A percentile compares a stretch with the other conserved stretches of the same genome.
Evolutionary conservation across 2,888 invertebrate species (phyloP).

Genomic region (Protodeltote pygarga): DNA sequence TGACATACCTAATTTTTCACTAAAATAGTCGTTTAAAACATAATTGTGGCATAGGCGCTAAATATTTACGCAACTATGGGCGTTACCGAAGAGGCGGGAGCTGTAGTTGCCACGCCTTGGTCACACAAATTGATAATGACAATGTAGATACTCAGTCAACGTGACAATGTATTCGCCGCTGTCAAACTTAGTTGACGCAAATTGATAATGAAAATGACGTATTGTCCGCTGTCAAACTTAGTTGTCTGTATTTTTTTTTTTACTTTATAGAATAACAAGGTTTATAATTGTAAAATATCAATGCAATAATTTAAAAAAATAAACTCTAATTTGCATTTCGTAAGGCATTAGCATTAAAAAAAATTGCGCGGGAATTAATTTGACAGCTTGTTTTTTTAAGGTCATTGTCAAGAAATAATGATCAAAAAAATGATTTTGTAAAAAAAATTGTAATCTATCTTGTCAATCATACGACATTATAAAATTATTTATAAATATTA

Average conservation of each 20-base stretch:
- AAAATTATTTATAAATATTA: conserved; percentile 40
- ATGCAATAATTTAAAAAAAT: no score
- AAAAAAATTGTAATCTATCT: conserved; percentile 35
- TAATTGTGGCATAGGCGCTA: background rate
- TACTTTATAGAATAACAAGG: no score
- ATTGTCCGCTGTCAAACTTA: no score
- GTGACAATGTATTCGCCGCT: no score
- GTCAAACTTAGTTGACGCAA: no score
- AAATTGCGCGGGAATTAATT: conserved; percentile 4
- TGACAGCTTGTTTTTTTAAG: background rate
- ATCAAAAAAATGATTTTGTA: conserved; percentile 5
- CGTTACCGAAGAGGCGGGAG: conserved; percentile 28
- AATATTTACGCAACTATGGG: conserved; percentile 24
- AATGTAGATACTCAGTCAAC: no score
- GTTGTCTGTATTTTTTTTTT: no score
- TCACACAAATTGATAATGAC: background rate
- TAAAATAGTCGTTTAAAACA: background rate
- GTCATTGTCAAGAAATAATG: background rate
- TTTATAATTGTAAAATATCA: no score
- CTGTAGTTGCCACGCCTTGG: conserved; percentile 20
- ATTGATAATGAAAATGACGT: no score
- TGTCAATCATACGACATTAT: conserved; percentile 18
- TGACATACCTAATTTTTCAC: background rate
- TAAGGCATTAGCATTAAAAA: no score
- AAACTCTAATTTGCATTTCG: no score